Conservation (phyloP, 2,113 vertebrate genomes). For the Stegastes partitus region DNA sequence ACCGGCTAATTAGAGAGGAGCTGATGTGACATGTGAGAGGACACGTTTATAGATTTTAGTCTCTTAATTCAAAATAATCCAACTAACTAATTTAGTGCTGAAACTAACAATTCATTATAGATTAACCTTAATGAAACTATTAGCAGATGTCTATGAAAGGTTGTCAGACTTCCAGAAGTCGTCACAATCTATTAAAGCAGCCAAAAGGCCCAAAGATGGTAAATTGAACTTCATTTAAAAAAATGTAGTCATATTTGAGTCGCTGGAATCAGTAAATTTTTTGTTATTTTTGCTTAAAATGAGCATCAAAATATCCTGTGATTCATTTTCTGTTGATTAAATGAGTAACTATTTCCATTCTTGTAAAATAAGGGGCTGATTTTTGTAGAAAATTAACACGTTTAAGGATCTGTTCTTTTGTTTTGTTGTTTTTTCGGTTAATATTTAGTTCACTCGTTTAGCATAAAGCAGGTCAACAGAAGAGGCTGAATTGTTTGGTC, state of each 20-base stretch:
- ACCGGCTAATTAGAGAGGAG: constrained; percentile 46
- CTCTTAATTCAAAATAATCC: constrained; percentile 19
- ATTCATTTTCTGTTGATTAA: not conserved
- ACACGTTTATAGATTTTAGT: constrained; percentile 22
- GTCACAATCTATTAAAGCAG: not conserved
- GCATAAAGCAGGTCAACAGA: too few relatives aligned
- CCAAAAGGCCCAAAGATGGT: not conserved
- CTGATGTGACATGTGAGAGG: not conserved
- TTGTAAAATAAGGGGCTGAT: not conserved
- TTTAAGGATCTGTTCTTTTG: too few relatives aligned
- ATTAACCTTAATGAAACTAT: not conserved
- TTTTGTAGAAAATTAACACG: too few relatives aligned
- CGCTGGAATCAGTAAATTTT: not conserved
- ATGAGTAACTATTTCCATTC: not conserved
- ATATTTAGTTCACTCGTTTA: too few relatives aligned
- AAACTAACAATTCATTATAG: not conserved
- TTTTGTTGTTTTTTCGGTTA: too few relatives aligned
- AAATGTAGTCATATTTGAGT: not conserved
- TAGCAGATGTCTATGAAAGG: not conserved
- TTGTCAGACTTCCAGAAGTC: not conserved
- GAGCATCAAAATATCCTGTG: not conserved
- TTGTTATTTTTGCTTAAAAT: not conserved
- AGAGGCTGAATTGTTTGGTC: too few relatives aligned
- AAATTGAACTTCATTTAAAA: too few relatives aligned
- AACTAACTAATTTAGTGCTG: not conserved